Evolutionary conservation across 2,113 vertebrate genomes (phyloP).

Genomic region (Odontophorus gujanensis): DNA sequence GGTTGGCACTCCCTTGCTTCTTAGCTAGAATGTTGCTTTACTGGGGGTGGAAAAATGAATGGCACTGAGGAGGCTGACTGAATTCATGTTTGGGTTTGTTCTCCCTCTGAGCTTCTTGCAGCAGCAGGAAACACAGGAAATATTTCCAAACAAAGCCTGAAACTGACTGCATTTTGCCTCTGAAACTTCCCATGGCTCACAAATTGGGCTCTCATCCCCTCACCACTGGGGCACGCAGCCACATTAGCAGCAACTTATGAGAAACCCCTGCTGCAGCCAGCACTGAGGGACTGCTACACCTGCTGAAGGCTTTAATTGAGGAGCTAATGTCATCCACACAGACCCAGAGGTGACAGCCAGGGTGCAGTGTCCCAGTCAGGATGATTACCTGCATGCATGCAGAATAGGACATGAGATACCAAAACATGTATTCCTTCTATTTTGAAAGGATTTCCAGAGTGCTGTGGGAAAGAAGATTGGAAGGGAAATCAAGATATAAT

Average conservation of each 20-base stretch:
- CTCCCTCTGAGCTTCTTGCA: background rate
- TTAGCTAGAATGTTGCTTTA: background rate
- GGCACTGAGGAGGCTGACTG: constrained; percentile 31
- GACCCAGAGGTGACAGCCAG: background rate
- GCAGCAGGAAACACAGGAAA: constrained; percentile 50
- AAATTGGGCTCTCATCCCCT: constrained; percentile 22
- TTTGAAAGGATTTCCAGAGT: background rate
- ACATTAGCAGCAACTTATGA: background rate
- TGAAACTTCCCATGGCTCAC: constrained; percentile 45
- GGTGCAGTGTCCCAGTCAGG: background rate
- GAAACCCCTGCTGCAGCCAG: background rate
- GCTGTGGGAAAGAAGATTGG: background rate
- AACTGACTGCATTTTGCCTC: constrained; percentile 50
- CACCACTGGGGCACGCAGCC: background rate
- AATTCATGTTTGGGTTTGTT: constrained; percentile 8
- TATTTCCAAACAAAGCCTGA: constrained; percentile 54
- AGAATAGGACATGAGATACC: background rate
- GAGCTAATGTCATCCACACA: background rate
- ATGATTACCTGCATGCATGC: background rate
- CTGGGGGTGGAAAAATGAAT: constrained; percentile 10
- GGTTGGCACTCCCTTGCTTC: background rate
- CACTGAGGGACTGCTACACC: background rate
- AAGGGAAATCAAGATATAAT: constrained; percentile 30
- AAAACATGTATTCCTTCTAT: background rate
- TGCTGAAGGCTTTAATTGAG: background rate